phyloP scores from a whole-genome alignment of 2,888 invertebrate species.

The Metellina segmentata region DNA sequence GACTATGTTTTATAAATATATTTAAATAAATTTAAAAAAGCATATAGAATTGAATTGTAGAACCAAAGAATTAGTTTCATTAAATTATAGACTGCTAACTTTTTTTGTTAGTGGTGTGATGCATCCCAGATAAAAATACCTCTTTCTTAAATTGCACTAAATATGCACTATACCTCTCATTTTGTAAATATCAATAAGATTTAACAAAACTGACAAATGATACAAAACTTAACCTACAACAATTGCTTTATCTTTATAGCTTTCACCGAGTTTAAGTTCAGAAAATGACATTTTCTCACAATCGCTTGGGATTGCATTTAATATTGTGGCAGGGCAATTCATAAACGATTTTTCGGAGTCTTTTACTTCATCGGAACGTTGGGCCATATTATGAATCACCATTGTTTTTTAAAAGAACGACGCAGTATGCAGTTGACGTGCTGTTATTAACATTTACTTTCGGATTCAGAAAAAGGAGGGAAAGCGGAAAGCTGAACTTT shows the following conservation, averaged over 20 bases:
- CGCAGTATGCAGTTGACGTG: background rate
- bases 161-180: too few relatives aligned
- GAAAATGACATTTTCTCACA: slow-evolving; percentile 47
- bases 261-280: slow-evolving; percentile 31
- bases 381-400: slow-evolving; percentile 46
- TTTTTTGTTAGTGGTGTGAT: too few relatives aligned
- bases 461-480: slow-evolving; percentile 28
- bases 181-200: too few relatives aligned
- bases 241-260: slow-evolving; percentile 46
- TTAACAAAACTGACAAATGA: too few relatives aligned
- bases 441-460: background rate
- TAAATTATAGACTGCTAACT: too few relatives aligned
- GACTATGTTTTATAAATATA: too few relatives aligned
- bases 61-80: too few relatives aligned
- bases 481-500: slow-evolving; percentile 26
- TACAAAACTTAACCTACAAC: slow-evolving; percentile 17
- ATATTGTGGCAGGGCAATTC: slow-evolving; percentile 33
- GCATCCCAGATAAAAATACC: too few relatives aligned
- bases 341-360: background rate
- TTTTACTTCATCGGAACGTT: slow-evolving; percentile 5
- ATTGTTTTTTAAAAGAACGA: background rate
- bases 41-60: too few relatives aligned
- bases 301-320: slow-evolving; percentile 27
- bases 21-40: too few relatives aligned
- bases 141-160: too few relatives aligned